phyloP scores from a whole-genome alignment of 2,888 invertebrate species.

The Dynastes hyllus region DNA sequence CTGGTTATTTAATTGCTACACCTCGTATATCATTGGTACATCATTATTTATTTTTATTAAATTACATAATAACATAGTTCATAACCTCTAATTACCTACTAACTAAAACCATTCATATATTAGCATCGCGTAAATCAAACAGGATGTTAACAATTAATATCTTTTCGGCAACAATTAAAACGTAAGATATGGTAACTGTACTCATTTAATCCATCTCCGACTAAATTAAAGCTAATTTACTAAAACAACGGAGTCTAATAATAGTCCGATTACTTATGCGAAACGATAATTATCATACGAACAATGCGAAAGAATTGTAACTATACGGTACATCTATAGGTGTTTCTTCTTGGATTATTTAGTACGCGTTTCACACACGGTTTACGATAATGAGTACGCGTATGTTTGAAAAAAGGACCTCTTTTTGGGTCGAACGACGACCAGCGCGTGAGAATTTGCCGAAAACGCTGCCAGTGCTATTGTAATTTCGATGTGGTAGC shows the following conservation, averaged over 20 bases:
- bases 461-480: constrained; percentile 1
- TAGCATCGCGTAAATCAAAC: too few relatives aligned
- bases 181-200: neutral
- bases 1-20: too few relatives aligned
- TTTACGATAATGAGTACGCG: too few relatives aligned
- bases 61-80: too few relatives aligned
- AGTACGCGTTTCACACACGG: constrained; percentile 2
- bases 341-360: constrained; percentile 6
- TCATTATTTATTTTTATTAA: too few relatives aligned
- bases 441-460: constrained; percentile 19
- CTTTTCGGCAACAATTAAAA: too few relatives aligned
- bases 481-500: constrained; percentile 13
- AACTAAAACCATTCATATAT: too few relatives aligned
- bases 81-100: too few relatives aligned
- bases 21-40: too few relatives aligned
- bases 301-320: constrained; percentile 23
- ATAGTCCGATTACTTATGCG: constrained; percentile 12
- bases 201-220: neutral
- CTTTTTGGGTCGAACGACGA: constrained; percentile 22
- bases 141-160: too few relatives aligned
- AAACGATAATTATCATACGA: constrained; percentile 38
- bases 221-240: constrained; percentile 21
- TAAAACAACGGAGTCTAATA: neutral
- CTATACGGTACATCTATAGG: neutral
- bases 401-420: neutral